Base-by-base conservation (phyloP, 2,113 vertebrate species). In the Labeo rohita region DNA sequence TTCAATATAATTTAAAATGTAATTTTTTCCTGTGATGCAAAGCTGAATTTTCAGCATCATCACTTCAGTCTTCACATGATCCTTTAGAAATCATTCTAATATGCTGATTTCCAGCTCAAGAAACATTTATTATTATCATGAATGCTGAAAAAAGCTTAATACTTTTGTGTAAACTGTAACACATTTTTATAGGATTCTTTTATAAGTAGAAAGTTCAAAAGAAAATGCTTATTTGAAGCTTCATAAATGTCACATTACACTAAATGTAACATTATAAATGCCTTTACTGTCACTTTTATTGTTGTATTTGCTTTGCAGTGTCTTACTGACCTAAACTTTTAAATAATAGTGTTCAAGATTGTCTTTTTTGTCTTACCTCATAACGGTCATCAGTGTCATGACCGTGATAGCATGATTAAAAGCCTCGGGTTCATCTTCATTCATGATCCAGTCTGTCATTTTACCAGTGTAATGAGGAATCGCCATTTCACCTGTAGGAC, bases 401-500 rank as follows among this genome's bases (percentile, higher is more conserved):
- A 90, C 7, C 6, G 56, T 93, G 89, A 96, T 94, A 86, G 95
- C 94, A 0, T 94, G 83, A 5, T 85, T 89, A 88, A 96, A 96
- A 0, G 93, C 95, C 7, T 95, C 94, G 0, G 94, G 93, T 1
- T 90, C 85, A 1, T 93, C 92, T 78, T 95, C 91, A 0, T 94
- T 95, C 75, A 90, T 89, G 90, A 96, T 95, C 95, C 95, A 95
- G 89, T 95, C 95, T 0, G 95, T 92, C 87, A 96, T 91, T 0
- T 90, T 92, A 1, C 95, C 95, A 0, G 94, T 95, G 92, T 95
- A 96, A 74, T 91, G 90, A 43, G 95, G 95, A 36, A 96, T 86
- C 0, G 95, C 94, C 95, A 96, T 95, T 92, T 96, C 95, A 81
- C 95, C 95, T 96, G 91, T 65, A 63, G 47, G n/a, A 18, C n/a